These are phyloP conservation scores for Gracilinanus agilis DNA, from an alignment of 2,113 vertebrate genomes.

Conservation along the genomic window DNA sequence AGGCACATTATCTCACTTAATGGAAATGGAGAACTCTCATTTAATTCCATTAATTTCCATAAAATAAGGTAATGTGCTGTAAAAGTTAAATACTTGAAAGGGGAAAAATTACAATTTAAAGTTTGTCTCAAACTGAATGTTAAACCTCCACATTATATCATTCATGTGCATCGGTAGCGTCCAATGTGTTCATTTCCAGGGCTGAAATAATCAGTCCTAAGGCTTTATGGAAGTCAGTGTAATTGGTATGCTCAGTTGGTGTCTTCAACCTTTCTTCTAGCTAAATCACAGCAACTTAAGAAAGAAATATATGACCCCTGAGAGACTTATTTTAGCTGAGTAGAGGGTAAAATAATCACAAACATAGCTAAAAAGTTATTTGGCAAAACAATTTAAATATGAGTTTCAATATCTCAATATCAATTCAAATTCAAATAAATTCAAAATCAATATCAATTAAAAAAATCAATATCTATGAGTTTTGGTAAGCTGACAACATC, in stretches of 20 bases:
- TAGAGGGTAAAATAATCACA: not conserved
- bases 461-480: not conserved
- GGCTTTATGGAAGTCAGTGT: slow-evolving; percentile 16
- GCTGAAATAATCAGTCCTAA: slow-evolving; percentile 11
- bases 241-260: slow-evolving; percentile 1
- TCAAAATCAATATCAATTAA: too few species aligned
- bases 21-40: slow-evolving; percentile 61
- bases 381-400: not conserved
- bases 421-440: too few species aligned
- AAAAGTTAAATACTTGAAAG: slow-evolving; percentile 65
- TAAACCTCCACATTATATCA: slow-evolving; percentile 15
- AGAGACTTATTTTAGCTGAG: not conserved
- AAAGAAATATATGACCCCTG: not conserved
- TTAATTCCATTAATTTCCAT: slow-evolving; percentile 68
- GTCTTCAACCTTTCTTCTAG: slow-evolving; percentile 11
- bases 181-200: not conserved
- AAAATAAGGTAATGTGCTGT: slow-evolving; percentile 68
- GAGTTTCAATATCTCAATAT: too few species aligned
- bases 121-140: slow-evolving; percentile 28
- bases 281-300: not conserved
- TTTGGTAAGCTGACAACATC: not conserved
- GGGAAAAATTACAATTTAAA: slow-evolving; percentile 46
- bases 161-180: not conserved
- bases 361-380: not conserved
- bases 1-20: slow-evolving; percentile 77